phyloP scores from a whole-genome alignment of 2,797 vertebrate species.

The Phalanger gymnotis region DNA sequence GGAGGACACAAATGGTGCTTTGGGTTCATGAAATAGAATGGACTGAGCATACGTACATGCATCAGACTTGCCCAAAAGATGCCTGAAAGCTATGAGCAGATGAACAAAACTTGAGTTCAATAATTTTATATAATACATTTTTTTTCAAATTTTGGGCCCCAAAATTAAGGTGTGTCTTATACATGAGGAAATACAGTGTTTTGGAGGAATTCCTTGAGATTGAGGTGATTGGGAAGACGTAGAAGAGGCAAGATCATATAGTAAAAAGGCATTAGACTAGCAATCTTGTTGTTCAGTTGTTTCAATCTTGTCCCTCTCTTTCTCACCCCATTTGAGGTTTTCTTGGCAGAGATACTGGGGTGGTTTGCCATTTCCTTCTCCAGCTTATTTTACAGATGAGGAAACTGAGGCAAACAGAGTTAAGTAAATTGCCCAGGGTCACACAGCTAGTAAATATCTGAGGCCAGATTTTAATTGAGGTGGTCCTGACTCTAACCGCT shows the following conservation, averaged over 20 bases:
- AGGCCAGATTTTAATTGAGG: neutral
- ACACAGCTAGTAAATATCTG: neutral
- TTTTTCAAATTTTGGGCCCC: too few species aligned
- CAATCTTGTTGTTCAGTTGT: neutral
- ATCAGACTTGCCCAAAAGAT: too few species aligned
- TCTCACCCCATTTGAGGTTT: neutral
- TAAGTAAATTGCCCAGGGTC: neutral
- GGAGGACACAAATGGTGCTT: too few species aligned
- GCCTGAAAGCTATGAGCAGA: too few species aligned
- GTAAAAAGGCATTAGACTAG: neutral
- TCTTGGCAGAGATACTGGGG: neutral
- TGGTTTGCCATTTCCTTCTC: neutral
- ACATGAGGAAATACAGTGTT: too few species aligned
- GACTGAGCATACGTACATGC: too few species aligned
- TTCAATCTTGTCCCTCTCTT: neutral
- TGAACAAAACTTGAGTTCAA: too few species aligned
- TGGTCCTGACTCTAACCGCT: neutral
- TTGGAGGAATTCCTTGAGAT: neutral
- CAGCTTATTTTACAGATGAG: neutral
- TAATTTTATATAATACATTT: too few species aligned
- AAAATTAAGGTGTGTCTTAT: too few species aligned
- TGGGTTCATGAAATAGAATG: too few species aligned
- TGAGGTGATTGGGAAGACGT: neutral
- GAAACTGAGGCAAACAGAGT: neutral
- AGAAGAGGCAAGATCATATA: neutral